Conservation (phyloP, 92 coral and sea anemone species). For the Paramuricea clavata region DNA sequence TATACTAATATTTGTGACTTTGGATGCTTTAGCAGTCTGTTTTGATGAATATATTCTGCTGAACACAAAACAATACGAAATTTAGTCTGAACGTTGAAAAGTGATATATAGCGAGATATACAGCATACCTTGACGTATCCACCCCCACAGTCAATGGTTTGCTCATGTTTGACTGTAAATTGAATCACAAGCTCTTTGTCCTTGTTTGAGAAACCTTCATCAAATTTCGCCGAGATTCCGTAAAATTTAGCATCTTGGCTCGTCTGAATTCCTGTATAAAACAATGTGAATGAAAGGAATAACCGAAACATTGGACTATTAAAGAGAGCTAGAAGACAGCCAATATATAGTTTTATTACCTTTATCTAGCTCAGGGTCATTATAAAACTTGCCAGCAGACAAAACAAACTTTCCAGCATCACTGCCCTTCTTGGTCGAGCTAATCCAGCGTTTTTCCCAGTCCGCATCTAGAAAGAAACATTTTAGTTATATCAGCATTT, state of each 20-base stretch:
- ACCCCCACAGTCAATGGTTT: conserved; percentile 97
- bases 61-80: not conserved
- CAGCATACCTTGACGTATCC: conserved; percentile 86
- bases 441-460: conserved; percentile 95
- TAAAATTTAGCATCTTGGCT: conserved; percentile 97
- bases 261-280: conserved; percentile 88
- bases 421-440: conserved; percentile 85
- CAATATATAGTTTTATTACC: conserved; percentile 67
- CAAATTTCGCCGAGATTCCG: conserved; percentile 93
- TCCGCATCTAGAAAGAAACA: conserved; percentile 75
- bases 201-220: conserved; percentile 88
- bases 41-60: not conserved
- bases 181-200: conserved; percentile 90
- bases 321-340: too few species aligned
- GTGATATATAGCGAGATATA: too few species aligned
- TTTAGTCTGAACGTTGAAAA: too few species aligned
- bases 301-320: too few species aligned
- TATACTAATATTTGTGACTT: not conserved
- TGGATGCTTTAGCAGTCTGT: not conserved
- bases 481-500: not conserved
- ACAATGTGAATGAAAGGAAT: not conserved
- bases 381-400: conserved; percentile 97
- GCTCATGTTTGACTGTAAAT: conserved; percentile 94
- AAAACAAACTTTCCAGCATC: conserved; percentile 90
- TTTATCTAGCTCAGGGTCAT: conserved; percentile 95